These are phyloP conservation scores for Creontiades dilutus DNA, from an alignment of 2,888 invertebrate genomes.

Conservation along the genomic window DNA sequence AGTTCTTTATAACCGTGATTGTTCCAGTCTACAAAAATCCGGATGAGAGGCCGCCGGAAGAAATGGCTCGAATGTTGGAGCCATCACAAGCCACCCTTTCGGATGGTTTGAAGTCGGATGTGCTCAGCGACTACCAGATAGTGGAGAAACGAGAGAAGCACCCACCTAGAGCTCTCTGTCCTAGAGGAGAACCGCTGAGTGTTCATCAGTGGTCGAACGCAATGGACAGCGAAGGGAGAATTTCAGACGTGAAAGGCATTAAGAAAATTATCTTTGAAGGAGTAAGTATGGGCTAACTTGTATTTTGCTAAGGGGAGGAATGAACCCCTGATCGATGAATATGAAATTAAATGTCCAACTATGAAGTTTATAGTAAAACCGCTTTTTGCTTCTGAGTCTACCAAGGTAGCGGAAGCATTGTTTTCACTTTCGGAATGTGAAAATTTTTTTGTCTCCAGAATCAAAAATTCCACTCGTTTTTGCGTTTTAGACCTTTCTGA, in stretches of 20 bases:
- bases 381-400: too few species aligned
- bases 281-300: slow-evolving; percentile 80
- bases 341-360: too few species aligned
- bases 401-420: too few species aligned
- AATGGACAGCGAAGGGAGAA: slow-evolving; percentile 89
- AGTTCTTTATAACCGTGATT: too few species aligned
- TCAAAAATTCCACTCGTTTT: too few species aligned
- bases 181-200: slow-evolving; percentile 86
- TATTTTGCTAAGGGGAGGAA: not conserved
- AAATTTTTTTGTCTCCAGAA: too few species aligned
- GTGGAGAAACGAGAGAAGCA: slow-evolving; percentile 79
- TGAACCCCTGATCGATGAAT: too few species aligned
- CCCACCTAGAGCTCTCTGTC: slow-evolving; percentile 85
- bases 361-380: too few species aligned
- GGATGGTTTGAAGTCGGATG: slow-evolving; percentile 54
- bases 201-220: slow-evolving; percentile 90
- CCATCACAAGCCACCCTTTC: slow-evolving; percentile 50
- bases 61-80: slow-evolving; percentile 75
- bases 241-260: slow-evolving; percentile 87
- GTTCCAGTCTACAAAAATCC: slow-evolving; percentile 76
- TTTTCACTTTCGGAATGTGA: too few species aligned
- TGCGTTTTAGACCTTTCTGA: too few species aligned
- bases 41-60: slow-evolving; percentile 76
- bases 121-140: slow-evolving; percentile 82
- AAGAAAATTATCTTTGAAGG: slow-evolving; percentile 95